Conservation (phyloP, 1,140 invertebrate species). For the Dysdera silvatica region DNA sequence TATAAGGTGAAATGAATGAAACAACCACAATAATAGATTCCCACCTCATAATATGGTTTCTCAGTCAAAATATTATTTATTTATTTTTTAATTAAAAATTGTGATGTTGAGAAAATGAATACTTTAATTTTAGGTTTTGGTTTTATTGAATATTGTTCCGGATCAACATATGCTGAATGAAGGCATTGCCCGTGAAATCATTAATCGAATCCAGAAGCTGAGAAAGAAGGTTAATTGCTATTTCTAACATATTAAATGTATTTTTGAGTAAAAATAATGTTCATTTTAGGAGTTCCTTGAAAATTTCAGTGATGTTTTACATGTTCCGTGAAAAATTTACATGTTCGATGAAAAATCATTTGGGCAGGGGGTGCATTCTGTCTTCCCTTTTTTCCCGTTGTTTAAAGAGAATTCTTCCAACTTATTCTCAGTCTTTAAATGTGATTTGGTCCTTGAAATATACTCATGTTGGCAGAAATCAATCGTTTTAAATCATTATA, state of each 20-base stretch:
- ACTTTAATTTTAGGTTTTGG: slow-evolving; percentile 37
- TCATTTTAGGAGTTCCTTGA: not conserved
- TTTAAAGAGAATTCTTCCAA: too few relatives aligned
- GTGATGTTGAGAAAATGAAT: not conserved
- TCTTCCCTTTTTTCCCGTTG: too few relatives aligned
- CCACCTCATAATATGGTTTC: too few relatives aligned
- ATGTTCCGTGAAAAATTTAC: not conserved
- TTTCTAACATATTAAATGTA: not conserved
- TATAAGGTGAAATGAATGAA: too few relatives aligned
- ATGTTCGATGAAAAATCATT: not conserved
- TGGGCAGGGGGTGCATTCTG: too few relatives aligned
- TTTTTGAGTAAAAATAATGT: not conserved
- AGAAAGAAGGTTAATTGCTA: slow-evolving; percentile 64
- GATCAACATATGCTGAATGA: slow-evolving; percentile 86
- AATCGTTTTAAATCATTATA: too few relatives aligned
- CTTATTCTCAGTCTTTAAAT: too few relatives aligned
- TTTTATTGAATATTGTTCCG: slow-evolving; percentile 52
- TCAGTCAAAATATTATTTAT: not conserved
- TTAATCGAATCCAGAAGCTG: slow-evolving; percentile 93
- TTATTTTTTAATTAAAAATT: not conserved
- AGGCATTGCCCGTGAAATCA: slow-evolving; percentile 84
- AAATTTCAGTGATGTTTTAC: not conserved
- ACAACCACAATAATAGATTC: too few relatives aligned
- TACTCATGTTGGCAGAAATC: too few relatives aligned
- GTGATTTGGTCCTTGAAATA: too few relatives aligned